Base-by-base conservation (phyloP, 2,113 vertebrate genomes). In the Trochalopteron elliotii region DNA sequence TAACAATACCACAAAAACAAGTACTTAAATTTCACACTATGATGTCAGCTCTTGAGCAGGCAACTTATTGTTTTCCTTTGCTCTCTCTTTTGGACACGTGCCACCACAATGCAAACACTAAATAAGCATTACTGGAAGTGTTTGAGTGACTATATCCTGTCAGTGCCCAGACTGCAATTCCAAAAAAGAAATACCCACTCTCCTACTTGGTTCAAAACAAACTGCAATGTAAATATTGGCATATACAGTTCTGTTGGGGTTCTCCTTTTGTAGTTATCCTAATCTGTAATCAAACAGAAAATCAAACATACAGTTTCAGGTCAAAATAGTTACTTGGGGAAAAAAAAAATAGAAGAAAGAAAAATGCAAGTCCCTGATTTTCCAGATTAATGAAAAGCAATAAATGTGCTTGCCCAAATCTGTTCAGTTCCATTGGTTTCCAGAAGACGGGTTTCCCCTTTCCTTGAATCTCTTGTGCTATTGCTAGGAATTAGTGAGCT, bases 401-500 rank as follows among this genome's bases (percentile, higher is more conserved):
- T 93, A 90, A 94, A 94, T 91, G 56, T 12, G 27, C 50, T 96
- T 87, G 92, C 74, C 83, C 80, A 94, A 95, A 96, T 91, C 90
- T 56, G 35, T 88, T 89, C 93, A 79, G 75, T 96, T 91, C 90
- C 68, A 89, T 11, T 93, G 91, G 49, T 56, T 94, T 96, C 92
- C 65, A 94, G 79, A 91, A 95, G 90, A 86, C 3, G 8, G 72
- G 85, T 94, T 96, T 96, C 87, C 84, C 83, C 45, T 94, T 89
- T 87, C 92, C 56, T 70, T 75, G 71, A 89, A 71, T 96, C 82
- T 88, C 77, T 69, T 84, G 75, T 9, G 18, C 87, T 95, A 82
- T 93, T 95, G 92, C 95, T 94, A 95, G 88, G 95, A 96, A 96
- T 97, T 96, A 96, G 96, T 71, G 83, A 96, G 93, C 93, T 97